Conservation (phyloP, 2,113 vertebrate species). For the Caracal caracal region DNA sequence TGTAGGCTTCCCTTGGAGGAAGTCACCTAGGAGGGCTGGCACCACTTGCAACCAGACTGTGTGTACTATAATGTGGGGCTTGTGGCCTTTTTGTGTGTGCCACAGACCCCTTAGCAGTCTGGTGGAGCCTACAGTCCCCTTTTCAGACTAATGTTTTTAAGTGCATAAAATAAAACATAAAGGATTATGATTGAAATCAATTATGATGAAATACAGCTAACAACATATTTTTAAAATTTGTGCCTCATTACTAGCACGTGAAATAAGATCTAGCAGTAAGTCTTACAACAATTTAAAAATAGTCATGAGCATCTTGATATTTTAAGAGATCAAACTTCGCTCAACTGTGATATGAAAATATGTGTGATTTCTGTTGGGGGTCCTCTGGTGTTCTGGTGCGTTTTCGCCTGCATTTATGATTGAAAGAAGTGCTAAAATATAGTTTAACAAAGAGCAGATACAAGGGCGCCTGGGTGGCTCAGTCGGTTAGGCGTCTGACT, state of each 20-base stretch:
- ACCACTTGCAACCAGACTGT: background rate
- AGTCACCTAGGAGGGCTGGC: background rate
- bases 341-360: constrained; percentile 10
- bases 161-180: constrained; percentile 31
- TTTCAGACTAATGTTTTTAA: constrained; percentile 12
- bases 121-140: background rate
- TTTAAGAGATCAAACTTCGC: constrained; percentile 39
- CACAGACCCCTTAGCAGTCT: background rate
- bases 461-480: no score
- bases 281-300: constrained; percentile 49
- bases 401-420: background rate
- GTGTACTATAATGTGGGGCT: background rate
- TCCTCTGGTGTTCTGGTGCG: background rate
- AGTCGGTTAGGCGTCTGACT: no score
- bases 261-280: constrained; percentile 1
- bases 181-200: constrained; percentile 20
- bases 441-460: background rate
- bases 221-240: constrained; percentile 17
- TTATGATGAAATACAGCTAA: constrained; percentile 25
- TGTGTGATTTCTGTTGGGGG: constrained; percentile 2
- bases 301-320: constrained; percentile 32
- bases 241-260: constrained; percentile 8
- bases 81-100: background rate
- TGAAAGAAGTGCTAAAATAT: background rate
- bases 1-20: background rate